Conservation (phyloP, 2,797 vertebrate species). For the Denticeps clupeoides region DNA sequence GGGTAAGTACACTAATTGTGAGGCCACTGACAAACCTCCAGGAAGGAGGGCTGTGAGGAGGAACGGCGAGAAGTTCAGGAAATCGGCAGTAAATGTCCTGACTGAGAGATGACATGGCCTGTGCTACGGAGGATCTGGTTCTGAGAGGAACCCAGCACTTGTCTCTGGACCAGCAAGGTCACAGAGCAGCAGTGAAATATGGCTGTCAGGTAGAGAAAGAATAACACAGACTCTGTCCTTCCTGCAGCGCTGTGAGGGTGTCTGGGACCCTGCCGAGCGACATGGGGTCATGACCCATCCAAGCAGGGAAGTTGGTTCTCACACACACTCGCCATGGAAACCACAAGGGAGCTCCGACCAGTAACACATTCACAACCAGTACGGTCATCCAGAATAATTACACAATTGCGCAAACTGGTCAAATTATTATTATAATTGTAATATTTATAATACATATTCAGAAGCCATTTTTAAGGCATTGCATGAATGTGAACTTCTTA, state of each 20-base stretch:
- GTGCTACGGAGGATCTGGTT: neutral
- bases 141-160: slow-evolving; percentile 6
- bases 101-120: neutral
- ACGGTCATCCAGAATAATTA: neutral
- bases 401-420: too few relatives aligned
- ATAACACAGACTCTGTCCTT: slow-evolving; percentile 67
- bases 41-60: neutral
- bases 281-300: slow-evolving; percentile 61
- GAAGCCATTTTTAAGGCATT: too few relatives aligned
- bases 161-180: slow-evolving; percentile 37
- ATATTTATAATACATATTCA: too few relatives aligned
- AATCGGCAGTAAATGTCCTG: too few relatives aligned
- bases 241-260: slow-evolving; percentile 53
- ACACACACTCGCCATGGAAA: slow-evolving; percentile 24
- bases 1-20: too few relatives aligned
- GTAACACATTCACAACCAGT: neutral
- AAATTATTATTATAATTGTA: too few relatives aligned
- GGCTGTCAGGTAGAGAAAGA: slow-evolving; percentile 66
- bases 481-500: too few relatives aligned
- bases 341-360: slow-evolving; percentile 5
- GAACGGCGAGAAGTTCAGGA: neutral
- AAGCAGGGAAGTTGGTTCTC: slow-evolving; percentile 54
- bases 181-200: slow-evolving; percentile 51
- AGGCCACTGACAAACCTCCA: neutral
- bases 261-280: slow-evolving; percentile 59